Base-by-base conservation (phyloP, 2,797 vertebrate species). In the Neomorphus geoffroyi region DNA sequence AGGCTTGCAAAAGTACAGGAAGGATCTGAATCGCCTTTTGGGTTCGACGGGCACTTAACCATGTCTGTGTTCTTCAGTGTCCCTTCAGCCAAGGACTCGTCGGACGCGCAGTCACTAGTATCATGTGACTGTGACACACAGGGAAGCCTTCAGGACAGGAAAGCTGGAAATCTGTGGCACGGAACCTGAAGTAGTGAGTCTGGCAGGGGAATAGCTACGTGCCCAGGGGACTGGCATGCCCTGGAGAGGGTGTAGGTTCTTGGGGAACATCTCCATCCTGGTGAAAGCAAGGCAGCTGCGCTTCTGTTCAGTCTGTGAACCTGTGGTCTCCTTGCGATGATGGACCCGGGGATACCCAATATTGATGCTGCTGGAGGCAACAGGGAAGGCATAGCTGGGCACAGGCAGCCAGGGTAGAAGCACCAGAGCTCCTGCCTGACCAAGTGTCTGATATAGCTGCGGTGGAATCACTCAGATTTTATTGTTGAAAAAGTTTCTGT, bases 71-170 rank as follows among this genome's bases (percentile, higher is more conserved):
- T 58, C 39, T 73, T 70, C 2, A 3, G 16, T 27, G 11, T 45
- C 10, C n/a, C 35, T 69, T 79, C 64, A 58, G 64, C 13, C 33
- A 60, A 71, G 37, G 57, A 27, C 74, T 83, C 69, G 9, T 50
- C 66, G 65, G 19, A 67, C 17, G 5, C 27, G 19, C 33, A 80
- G 14, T 71, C 57, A 45, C 35, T 16, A 17, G 18, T 9, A 32
- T 37, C 23, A 17, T 1, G 1, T 16, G 17, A 48, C 35, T 72
- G n/a, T 37, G 67, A 23, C 13, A 13, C 1, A 0, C 35, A 80
- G 16, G 19, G 46, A 86, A 66, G 18, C 35, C 19, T 86, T 73
- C 30, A 58, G 50, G 37, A 27, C 45, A 75, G 66, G 27, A 64
- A 86, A 84, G 18, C 18, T 43, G 35, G 18, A 12, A 46, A 14